phyloP scores from a whole-genome alignment of 2,113 vertebrate genomes.

The Syrrhaptes paradoxus region DNA sequence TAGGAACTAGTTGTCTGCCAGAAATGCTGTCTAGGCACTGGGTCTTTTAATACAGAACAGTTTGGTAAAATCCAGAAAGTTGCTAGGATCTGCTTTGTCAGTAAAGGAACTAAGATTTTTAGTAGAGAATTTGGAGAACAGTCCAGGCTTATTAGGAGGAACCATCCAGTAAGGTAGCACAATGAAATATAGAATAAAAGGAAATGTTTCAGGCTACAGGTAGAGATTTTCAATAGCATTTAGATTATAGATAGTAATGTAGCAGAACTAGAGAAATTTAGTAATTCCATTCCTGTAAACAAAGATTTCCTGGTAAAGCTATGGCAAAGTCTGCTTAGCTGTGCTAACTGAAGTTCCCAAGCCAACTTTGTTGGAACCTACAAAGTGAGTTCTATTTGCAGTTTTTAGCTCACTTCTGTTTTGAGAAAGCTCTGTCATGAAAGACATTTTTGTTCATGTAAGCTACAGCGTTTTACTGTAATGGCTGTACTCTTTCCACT shows the following conservation, averaged over 20 bases:
- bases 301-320: background rate
- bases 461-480: background rate
- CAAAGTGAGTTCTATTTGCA: background rate
- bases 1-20: background rate
- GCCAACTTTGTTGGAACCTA: background rate
- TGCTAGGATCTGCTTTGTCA: background rate
- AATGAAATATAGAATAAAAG: background rate
- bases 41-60: background rate
- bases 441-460: background rate
- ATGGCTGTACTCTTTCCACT: background rate
- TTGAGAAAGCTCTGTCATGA: slow-evolving; percentile 2
- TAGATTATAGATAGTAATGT: background rate
- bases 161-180: background rate
- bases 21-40: background rate
- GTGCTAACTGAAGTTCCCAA: background rate
- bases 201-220: background rate
- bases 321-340: background rate
- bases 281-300: background rate
- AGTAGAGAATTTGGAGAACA: background rate
- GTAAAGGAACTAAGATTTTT: background rate
- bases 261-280: background rate
- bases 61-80: background rate
- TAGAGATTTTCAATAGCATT: background rate
- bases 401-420: background rate
- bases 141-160: background rate